Percentiles rank a stretch among this genome's conserved stretches.
Evolutionary conservation across 1,140 invertebrate genomes (phyloP).

Genomic region (Pristionchus pacificus): DNA sequence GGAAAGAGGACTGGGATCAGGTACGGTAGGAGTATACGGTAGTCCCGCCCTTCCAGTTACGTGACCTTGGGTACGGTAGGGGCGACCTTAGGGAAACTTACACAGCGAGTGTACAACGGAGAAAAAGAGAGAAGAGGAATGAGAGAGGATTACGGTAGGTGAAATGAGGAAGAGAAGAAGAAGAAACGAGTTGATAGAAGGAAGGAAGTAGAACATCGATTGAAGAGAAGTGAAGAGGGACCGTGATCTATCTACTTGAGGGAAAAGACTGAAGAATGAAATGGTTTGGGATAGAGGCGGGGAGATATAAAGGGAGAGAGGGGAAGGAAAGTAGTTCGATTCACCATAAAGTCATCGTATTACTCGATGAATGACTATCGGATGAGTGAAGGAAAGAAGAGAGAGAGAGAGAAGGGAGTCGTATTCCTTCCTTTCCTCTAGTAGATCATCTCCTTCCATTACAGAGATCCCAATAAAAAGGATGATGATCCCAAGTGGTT

Average conservation of each 20-base stretch:
- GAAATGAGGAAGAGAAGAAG: too few relatives aligned
- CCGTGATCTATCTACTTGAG: too few relatives aligned
- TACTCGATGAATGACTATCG: too few relatives aligned
- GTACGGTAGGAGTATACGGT: slow-evolving; percentile 7
- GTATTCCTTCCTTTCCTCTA: too few relatives aligned
- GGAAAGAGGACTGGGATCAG: slow-evolving; percentile 62
- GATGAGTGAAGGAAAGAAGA: too few relatives aligned
- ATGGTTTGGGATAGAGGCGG: neutral
- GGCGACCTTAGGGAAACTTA: neutral
- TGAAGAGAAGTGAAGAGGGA: neutral
- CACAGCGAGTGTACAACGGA: neutral
- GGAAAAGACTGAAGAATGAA: neutral
- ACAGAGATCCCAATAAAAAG: slow-evolving; percentile 58
- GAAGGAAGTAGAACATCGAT: neutral
- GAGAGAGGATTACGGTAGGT: neutral
- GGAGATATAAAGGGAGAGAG: neutral
- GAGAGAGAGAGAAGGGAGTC: too few relatives aligned
- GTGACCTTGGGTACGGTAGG: too few relatives aligned
- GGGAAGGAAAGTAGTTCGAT: neutral
- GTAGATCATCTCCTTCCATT: too few relatives aligned
- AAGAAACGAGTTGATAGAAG: too few relatives aligned
- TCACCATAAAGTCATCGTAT: too few relatives aligned
- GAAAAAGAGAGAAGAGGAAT: neutral
- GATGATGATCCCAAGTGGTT: slow-evolving; percentile 62
- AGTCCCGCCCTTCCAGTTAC: too few relatives aligned